Evolutionary conservation across 92 coral and sea anemone genomes (phyloP), one percentile per base, ranked within the genome.

Genomic region (Bergia sp.): DNA sequence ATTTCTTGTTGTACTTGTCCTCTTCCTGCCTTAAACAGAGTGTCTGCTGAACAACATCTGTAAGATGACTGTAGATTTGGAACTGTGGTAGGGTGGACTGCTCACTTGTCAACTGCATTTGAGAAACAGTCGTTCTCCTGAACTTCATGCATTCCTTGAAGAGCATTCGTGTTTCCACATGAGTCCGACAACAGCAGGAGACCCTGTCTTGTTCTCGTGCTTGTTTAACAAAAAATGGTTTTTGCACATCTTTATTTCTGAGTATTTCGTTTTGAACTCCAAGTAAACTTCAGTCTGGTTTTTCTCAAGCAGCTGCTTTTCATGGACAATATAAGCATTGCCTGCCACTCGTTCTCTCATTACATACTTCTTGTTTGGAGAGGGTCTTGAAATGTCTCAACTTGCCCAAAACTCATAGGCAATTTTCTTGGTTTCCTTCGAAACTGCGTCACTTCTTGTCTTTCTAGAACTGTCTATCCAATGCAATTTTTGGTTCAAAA

Each of bases 181-280:
- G 94, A 80, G 55, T 85, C 13, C 81, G 61, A 73, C 89, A 85
- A 71, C 76, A 71, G 18, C 72, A 65, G 9, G 76, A n/a, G 37
- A 16, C 36, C 37, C 76, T 16, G 38, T 71, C 76, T 71, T 71
- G 38, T n/a, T 71, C 76, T 71, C 76, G 4, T 6, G 90, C 86
- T 15, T 91, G 92, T 38, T 83, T 77, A 3, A 92, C 92, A 47
- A 86, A 93, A 86, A 93, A 87, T 3, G 95, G 94, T 50, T 89
- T 79, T 55, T 93, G 91, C 29, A 13, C 89, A 91, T 91, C 76
- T 88, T 88, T 39, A 91, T 77, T 2, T 91, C 90, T 37, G 90
- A 64, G 38, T 88, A 42, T 11, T 91, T 83, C 15, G 12, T 4
- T 43, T 88, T 82, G 37, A 91, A 91, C 72, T 77, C 80, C 3